Evolutionary conservation across 2,113 vertebrate species (phyloP), one percentile per base, ranked within the genome.

Genomic region (Callionymus lyra): DNA sequence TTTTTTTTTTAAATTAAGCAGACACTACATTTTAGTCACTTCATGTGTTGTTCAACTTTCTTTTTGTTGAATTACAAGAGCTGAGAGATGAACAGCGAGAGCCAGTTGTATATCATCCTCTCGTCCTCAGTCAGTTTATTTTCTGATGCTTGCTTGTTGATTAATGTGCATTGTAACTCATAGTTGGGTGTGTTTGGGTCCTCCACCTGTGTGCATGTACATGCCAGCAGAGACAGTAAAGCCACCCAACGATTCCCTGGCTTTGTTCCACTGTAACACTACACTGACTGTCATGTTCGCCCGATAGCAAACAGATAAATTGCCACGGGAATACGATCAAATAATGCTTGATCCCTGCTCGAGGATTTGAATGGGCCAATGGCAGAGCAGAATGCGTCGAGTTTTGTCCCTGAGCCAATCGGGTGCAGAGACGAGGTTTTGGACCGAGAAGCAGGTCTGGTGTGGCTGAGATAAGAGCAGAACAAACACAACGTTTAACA

Each of bases 391-490:
- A 43, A 70, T 56, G 59, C 38, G 49, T 65, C 56, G 63, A 46
- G 70, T 65, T n/a, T 63, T 57, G 66, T 66, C 56, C 63, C 56
- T 32, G 45, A 65, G 80, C 80, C 74, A 80, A 80, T 80, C 59
- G 41, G 72, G 64, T n/a, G 46, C 63, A 58, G 52, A 50, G 70
- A 65, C 56, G 67, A 68, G 74, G 66, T 68, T 78, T 76, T 80
- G 74, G 74, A 74, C 64, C 36, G 40, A 31, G 65, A 78, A 75
- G 44, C 66, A 73, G 74, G 77, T 66, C 80, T 82, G 80, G 68
- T 80, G 72, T 75, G 75, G 70, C 63, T 27, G 63, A 74, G 80
- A 82, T 82, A 82, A 82, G 74, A 62, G 68, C 74, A 70, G 62
- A 77, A 75, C 76, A 82, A 76, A 80, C 76, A 71, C 70, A 77